Evolutionary conservation across 2,113 vertebrate genomes (phyloP).

Genomic region (Hypomesus transpacificus): DNA sequence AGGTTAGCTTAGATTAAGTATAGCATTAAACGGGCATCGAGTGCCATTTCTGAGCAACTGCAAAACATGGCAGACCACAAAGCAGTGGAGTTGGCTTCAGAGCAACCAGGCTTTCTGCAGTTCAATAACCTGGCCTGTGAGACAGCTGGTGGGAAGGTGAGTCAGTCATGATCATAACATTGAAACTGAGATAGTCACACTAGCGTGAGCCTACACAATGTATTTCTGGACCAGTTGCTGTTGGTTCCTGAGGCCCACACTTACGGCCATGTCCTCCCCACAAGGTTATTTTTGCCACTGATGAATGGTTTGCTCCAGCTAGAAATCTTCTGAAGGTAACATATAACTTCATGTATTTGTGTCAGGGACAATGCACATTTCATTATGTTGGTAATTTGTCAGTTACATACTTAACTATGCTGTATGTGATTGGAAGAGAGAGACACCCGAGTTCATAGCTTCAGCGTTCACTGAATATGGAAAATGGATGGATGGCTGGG

Average conservation of each 20-base stretch:
- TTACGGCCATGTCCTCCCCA: background rate
- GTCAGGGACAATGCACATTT: background rate
- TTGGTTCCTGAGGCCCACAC: background rate
- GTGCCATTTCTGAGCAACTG: background rate
- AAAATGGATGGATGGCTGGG: conserved; percentile 83
- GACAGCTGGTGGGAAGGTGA: conserved; percentile 67
- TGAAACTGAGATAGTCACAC: background rate
- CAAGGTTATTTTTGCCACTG: conserved; percentile 72
- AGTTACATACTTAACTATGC: background rate
- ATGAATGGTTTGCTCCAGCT: conserved; percentile 76
- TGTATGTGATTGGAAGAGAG: conserved; percentile 50
- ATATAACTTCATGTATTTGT: background rate
- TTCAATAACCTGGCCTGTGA: conserved; percentile 70
- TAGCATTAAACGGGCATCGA: background rate
- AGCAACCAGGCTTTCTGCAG: conserved; percentile 63
- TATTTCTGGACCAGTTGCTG: background rate
- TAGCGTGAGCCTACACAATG: background rate
- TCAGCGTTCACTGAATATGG: conserved; percentile 73
- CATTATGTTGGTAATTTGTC: too few species aligned
- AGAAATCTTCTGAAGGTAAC: conserved; percentile 73
- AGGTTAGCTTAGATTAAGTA: background rate
- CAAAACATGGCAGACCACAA: conserved; percentile 46
- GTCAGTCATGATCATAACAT: conserved; percentile 5
- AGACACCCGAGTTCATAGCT: conserved; percentile 59
- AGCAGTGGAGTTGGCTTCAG: background rate